phyloP scores from a whole-genome alignment of 1,140 invertebrate species.

The Leptinotarsa defecta region DNA sequence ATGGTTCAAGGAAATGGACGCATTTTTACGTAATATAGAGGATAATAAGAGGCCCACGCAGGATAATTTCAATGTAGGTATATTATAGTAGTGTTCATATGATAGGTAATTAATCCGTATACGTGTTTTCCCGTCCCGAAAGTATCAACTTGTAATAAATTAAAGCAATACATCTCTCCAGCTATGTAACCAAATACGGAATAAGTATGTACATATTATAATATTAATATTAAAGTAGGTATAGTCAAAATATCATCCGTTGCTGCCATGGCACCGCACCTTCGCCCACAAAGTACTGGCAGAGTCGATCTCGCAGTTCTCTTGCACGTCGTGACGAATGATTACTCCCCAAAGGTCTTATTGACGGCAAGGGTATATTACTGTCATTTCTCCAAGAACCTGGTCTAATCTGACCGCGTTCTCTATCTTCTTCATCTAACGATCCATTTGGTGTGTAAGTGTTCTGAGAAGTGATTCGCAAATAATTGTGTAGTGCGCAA shows the following conservation, averaged over 20 bases:
- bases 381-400: conserved; percentile 12
- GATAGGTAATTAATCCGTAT: too few relatives aligned
- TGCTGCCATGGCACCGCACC: conserved; percentile 21
- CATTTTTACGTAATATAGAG: conserved; percentile 11
- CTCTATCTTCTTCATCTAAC: neutral
- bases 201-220: neutral
- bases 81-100: neutral
- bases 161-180: too few relatives aligned
- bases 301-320: conserved; percentile 7
- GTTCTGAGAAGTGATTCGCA: conserved; percentile 17
- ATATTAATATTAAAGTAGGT: neutral
- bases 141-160: too few relatives aligned
- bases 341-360: conserved; percentile 14
- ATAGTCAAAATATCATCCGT: too few relatives aligned
- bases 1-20: conserved; percentile 30
- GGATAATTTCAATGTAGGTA: conserved; percentile 6
- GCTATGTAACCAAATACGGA: too few relatives aligned
- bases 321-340: conserved; percentile 11
- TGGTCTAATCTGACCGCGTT: conserved; percentile 15
- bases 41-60: conserved; percentile 14
- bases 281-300: conserved; percentile 15
- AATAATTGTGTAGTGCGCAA: conserved; percentile 22
- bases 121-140: too few relatives aligned
- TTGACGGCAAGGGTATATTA: neutral
- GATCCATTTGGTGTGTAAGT: neutral